Evolutionary conservation across 1,140 invertebrate species (phyloP).

Genomic region (Diprion similis): DNA sequence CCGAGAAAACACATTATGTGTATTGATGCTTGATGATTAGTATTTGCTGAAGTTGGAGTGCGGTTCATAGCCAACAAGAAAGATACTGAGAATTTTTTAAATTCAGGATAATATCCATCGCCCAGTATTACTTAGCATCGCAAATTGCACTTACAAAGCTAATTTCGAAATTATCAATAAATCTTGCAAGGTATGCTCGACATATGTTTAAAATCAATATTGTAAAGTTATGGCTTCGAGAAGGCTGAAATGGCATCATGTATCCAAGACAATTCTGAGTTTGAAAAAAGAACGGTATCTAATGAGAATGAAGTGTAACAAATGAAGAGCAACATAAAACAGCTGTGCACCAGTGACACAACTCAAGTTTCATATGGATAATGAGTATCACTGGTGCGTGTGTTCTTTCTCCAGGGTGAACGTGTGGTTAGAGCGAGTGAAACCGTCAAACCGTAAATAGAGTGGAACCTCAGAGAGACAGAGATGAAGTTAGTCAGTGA

Average conservation of each 20-base stretch:
- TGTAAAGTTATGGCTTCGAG: no score
- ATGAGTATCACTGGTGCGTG: not conserved
- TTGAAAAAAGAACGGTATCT: no score
- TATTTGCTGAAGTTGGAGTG: no score
- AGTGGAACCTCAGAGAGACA: constrained; percentile 15
- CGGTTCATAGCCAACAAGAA: no score
- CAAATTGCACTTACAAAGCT: not conserved
- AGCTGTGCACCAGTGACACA: not conserved
- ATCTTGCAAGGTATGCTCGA: not conserved
- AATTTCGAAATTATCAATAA: not conserved
- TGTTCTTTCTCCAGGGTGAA: not conserved
- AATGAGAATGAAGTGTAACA: not conserved
- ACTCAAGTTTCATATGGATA: not conserved
- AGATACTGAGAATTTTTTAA: no score
- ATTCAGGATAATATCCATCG: no score
- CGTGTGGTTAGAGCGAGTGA: constrained; percentile 6
- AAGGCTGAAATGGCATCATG: no score
- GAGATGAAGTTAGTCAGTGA: constrained; percentile 23
- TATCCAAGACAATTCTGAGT: no score
- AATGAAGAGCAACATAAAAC: not conserved
- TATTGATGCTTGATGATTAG: no score
- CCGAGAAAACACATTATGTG: no score
- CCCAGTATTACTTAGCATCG: no score
- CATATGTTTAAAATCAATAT: not conserved
- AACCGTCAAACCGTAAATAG: not conserved